These are phyloP conservation scores for Harpegnathos saltator DNA, from an alignment of 1,140 invertebrate genomes.

Conservation along the genomic window DNA sequence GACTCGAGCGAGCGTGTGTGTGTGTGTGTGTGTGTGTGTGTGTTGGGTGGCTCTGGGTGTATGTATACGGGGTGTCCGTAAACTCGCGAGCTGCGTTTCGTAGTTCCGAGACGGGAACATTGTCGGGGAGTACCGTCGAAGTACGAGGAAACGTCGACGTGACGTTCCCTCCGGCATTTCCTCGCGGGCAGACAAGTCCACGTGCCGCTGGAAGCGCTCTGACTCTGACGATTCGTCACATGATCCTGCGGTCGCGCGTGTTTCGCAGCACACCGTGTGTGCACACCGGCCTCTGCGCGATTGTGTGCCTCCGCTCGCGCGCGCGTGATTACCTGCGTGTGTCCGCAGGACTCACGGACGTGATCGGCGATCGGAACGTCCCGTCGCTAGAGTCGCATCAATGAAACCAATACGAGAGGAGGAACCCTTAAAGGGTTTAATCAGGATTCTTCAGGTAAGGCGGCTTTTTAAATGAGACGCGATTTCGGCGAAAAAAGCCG, in stretches of 20 bases:
- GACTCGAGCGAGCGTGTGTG: conserved; percentile 15
- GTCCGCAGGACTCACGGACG: not conserved
- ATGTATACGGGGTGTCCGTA: conserved; percentile 18
- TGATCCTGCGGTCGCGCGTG: not conserved
- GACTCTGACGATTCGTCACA: too few relatives aligned
- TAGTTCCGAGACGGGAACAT: too few relatives aligned
- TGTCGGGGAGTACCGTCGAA: too few relatives aligned
- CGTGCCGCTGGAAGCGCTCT: too few relatives aligned
- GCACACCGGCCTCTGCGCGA: too few relatives aligned
- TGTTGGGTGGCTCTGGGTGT: conserved; percentile 7
- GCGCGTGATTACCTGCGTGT: conserved; percentile 1
- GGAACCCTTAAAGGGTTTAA: conserved; percentile 41
- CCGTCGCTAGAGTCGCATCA: conserved; percentile 45
- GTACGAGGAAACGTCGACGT: too few relatives aligned
- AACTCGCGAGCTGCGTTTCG: not conserved
- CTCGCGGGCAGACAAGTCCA: too few relatives aligned
- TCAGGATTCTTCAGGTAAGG: conserved; percentile 38
- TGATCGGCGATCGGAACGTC: conserved; percentile 25
- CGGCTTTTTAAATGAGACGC: conserved; percentile 4
- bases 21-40: too few relatives aligned
- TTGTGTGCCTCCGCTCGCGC: not conserved
- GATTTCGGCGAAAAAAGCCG: conserved; percentile 25
- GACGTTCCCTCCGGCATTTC: too few relatives aligned
- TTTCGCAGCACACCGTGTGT: conserved; percentile 1
- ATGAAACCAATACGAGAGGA: conserved; percentile 50